A percentile compares a stretch with the other conserved stretches of the same genome.
These are phyloP conservation scores for Epistrophe eligans DNA, from an alignment of 2,888 invertebrate genomes.

Conservation along the genomic window DNA sequence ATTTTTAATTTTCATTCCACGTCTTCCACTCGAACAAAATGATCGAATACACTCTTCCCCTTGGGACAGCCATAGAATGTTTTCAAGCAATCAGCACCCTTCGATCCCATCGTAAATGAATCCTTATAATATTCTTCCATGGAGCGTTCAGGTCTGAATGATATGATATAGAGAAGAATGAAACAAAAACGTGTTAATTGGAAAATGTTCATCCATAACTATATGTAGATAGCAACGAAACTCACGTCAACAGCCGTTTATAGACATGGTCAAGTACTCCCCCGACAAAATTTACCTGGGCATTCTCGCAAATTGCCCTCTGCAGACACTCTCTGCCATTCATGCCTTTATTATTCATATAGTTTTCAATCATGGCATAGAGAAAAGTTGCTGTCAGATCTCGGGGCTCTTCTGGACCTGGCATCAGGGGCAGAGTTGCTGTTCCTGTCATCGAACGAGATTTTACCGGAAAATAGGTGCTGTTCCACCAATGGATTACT, in stretches of 20 bases:
- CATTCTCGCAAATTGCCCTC: constrained; percentile 66
- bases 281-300: constrained; percentile 60
- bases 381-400: constrained; percentile 51
- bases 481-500: constrained; percentile 58
- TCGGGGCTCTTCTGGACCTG: not conserved
- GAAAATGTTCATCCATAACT: not conserved
- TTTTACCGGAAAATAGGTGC: constrained; percentile 38
- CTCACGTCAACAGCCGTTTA: constrained; percentile 61
- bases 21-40: constrained; percentile 52
- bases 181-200: constrained; percentile 25
- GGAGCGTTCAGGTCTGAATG: constrained; percentile 46
- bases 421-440: not conserved
- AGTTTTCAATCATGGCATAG: constrained; percentile 57
- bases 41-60: constrained; percentile 53
- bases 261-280: constrained; percentile 58
- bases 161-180: not conserved
- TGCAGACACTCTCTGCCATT: constrained; percentile 56
- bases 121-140: constrained; percentile 64
- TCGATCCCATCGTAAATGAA: constrained; percentile 35
- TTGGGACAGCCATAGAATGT: constrained; percentile 46
- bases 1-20: constrained; percentile 36
- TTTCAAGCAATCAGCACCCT: constrained; percentile 58
- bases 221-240: constrained; percentile 1
- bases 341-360: constrained; percentile 54
- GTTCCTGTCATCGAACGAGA: constrained; percentile 36